These are phyloP conservation scores for Amphiduros pacificus DNA, from an alignment of 2,888 invertebrate genomes.

Conservation along the genomic window DNA sequence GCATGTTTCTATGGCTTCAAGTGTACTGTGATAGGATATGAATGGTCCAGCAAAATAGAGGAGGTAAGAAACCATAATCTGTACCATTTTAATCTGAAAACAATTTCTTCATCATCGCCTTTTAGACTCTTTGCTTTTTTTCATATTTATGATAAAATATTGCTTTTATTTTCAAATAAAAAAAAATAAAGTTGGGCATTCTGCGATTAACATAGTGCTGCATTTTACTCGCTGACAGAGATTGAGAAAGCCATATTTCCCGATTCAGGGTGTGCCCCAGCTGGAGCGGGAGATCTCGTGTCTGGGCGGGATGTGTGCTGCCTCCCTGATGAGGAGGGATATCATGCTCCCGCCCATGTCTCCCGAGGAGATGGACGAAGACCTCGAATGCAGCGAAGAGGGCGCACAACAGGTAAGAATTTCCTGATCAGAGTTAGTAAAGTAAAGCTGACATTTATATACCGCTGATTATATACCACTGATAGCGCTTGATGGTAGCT, in stretches of 20 bases:
- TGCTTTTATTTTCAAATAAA: too few relatives aligned
- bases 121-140: too few relatives aligned
- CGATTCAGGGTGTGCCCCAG: slow-evolving; percentile 58
- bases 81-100: too few relatives aligned
- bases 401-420: slow-evolving; percentile 62
- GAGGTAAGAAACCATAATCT: slow-evolving; percentile 37
- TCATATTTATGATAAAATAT: too few relatives aligned
- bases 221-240: too few relatives aligned
- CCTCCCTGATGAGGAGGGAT: slow-evolving; percentile 84
- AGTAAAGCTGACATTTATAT: too few relatives aligned
- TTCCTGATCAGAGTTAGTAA: background rate
- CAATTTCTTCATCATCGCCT: too few relatives aligned
- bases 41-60: slow-evolving; percentile 60
- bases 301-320: slow-evolving; percentile 87
- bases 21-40: slow-evolving; percentile 79
- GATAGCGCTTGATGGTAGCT: too few relatives aligned
- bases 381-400: slow-evolving; percentile 73
- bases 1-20: slow-evolving; percentile 80
- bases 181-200: too few relatives aligned
- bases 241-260: too few relatives aligned
- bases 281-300: slow-evolving; percentile 89
- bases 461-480: too few relatives aligned
- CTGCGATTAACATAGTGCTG: too few relatives aligned
- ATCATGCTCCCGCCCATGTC: slow-evolving; percentile 68
- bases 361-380: slow-evolving; percentile 69